Percentiles rank a stretch among this genome's conserved stretches.
These are phyloP conservation scores for Drosophila helvetica DNA, from an alignment of 2,888 invertebrate species.

Conservation along the genomic window DNA sequence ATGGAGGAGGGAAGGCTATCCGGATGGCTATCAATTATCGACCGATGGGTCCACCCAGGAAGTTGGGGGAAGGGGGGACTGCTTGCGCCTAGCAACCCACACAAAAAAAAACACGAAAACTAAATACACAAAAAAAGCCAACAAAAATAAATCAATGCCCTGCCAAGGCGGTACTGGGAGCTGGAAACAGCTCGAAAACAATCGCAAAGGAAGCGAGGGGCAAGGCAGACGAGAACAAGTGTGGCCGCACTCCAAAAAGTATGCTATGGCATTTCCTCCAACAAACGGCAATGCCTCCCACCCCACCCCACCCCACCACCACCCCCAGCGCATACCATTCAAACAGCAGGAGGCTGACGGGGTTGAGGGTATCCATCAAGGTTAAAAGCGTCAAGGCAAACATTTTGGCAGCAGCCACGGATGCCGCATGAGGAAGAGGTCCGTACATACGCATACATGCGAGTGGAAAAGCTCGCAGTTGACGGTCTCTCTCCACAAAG, in stretches of 20 bases:
- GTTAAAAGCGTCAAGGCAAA: conserved; percentile 66
- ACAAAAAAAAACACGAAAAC: conserved; percentile 2
- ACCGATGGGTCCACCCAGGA: background rate
- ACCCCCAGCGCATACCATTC: background rate
- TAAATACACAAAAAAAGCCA: conserved; percentile 36
- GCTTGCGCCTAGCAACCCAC: conserved; percentile 34
- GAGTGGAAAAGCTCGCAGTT: background rate
- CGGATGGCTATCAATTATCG: conserved; percentile 4
- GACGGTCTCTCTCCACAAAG: background rate
- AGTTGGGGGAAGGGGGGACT: background rate
- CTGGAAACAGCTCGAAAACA: conserved; percentile 8
- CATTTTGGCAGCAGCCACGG: conserved; percentile 55
- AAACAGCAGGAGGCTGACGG: conserved; percentile 7
- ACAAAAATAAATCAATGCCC: conserved; percentile 58
- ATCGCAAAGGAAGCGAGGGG: background rate
- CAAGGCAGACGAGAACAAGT: background rate
- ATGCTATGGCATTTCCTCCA: conserved; percentile 55
- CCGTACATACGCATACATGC: background rate
- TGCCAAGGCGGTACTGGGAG: conserved; percentile 38
- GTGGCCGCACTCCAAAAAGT: conserved; percentile 54
- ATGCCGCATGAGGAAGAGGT: background rate
- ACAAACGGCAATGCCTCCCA: background rate
- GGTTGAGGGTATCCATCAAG: conserved; percentile 54
- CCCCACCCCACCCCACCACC: background rate
- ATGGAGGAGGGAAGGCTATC: background rate